phyloP scores from a whole-genome alignment of 2,797 vertebrate genomes.

The Choloepus didactylus region DNA sequence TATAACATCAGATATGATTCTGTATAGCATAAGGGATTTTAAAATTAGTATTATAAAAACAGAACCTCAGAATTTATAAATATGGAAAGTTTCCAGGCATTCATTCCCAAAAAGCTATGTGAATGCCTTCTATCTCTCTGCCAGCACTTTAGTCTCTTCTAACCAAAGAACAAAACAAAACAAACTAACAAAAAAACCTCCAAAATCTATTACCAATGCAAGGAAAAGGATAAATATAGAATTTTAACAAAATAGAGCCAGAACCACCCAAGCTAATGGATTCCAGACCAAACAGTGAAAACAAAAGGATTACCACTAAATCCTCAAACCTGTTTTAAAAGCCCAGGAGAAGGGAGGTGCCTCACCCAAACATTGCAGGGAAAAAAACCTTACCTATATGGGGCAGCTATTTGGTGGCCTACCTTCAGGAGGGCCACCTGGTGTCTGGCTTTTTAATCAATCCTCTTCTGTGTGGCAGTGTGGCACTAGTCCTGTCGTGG shows the following conservation, averaged over 20 bases:
- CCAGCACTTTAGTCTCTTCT: constrained; percentile 14
- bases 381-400: neutral
- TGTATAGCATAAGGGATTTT: neutral
- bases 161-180: constrained; percentile 27
- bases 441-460: neutral
- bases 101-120: constrained; percentile 43
- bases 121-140: constrained; percentile 22
- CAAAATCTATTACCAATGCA: constrained; percentile 39
- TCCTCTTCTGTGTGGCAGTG: neutral
- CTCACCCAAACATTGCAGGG: neutral
- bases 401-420: neutral
- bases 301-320: constrained; percentile 61
- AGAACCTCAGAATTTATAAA: constrained; percentile 39
- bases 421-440: neutral
- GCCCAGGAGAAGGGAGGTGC: neutral
- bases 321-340: constrained; percentile 15
- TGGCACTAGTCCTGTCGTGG: too few species aligned
- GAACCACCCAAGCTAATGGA: constrained; percentile 69
- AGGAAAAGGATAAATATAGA: constrained; percentile 47
- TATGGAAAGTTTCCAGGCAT: constrained; percentile 7
- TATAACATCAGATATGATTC: neutral
- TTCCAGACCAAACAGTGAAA: constrained; percentile 65
- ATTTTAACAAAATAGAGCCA: constrained; percentile 55
- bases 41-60: constrained; percentile 55
- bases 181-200: neutral